Conservation (phyloP, 2,797 vertebrate species). For the Silurus aristotelis region DNA sequence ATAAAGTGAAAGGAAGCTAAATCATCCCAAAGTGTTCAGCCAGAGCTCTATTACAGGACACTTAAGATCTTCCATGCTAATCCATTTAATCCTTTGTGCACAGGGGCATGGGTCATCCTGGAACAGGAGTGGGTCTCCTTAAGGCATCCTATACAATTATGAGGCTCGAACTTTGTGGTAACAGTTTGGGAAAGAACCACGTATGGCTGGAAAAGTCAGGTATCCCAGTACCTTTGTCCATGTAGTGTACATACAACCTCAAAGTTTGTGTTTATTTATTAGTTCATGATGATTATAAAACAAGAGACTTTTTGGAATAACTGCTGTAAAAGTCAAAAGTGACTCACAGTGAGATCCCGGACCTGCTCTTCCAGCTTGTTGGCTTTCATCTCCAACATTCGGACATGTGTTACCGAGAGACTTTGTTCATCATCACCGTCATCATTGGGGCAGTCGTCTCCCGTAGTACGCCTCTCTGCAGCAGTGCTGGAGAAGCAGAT, state of each 20-base stretch:
- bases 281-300: background rate
- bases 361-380: constrained; percentile 81
- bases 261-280: background rate
- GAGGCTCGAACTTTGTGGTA: too few species aligned
- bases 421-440: constrained; percentile 72
- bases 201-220: too few species aligned
- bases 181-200: too few species aligned
- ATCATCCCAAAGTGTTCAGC: too few species aligned
- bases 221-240: too few species aligned
- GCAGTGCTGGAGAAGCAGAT: constrained; percentile 73
- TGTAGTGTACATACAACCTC: background rate
- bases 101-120: too few species aligned
- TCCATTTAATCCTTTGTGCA: too few species aligned
- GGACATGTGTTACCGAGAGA: constrained; percentile 65
- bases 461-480: constrained; percentile 77
- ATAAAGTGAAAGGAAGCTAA: too few species aligned
- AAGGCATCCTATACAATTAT: too few species aligned
- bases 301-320: background rate
- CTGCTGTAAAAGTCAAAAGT: background rate
- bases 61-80: too few species aligned
- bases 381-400: constrained; percentile 73
- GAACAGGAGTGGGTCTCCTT: too few species aligned
- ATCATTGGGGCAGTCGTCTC: constrained; percentile 75
- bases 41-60: too few species aligned
- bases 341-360: constrained; percentile 79